Percentiles rank a stretch among this genome's conserved stretches.
Evolutionary conservation across 2,888 invertebrate genomes (phyloP).

Genomic region (Trichogramma evanescens): DNA sequence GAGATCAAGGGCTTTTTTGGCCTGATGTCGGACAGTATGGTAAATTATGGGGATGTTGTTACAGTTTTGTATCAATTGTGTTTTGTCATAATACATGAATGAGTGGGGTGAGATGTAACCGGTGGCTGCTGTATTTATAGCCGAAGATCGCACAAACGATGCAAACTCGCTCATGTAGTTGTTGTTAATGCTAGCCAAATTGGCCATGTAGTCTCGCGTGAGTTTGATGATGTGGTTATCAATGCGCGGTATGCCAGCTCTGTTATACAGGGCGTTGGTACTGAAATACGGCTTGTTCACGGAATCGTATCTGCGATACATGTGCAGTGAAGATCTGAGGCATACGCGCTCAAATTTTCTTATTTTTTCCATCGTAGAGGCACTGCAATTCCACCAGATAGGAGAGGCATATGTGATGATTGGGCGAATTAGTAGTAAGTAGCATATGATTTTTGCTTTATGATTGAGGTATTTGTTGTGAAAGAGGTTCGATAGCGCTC

Average conservation of each 20-base stretch:
- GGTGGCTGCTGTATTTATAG: background rate
- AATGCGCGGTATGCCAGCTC: background rate
- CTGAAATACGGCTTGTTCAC: background rate
- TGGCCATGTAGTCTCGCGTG: slow-evolving; percentile 6
- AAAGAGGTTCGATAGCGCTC: slow-evolving; percentile 10
- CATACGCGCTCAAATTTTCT: slow-evolving; percentile 14
- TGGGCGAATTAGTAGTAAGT: slow-evolving; percentile 13
- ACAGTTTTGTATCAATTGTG: background rate
- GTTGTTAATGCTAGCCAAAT: background rate
- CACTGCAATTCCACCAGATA: slow-evolving; percentile 13
- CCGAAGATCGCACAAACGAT: no score
- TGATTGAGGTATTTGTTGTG: slow-evolving; percentile 4
- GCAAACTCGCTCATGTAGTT: background rate
- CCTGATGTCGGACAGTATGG: background rate
- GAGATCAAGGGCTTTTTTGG: background rate
- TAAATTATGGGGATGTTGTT: background rate
- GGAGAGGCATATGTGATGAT: slow-evolving; percentile 9
- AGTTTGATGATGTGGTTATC: background rate
- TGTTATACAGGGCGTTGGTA: background rate
- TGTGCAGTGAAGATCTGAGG: slow-evolving; percentile 1
- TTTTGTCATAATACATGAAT: slow-evolving; percentile 1
- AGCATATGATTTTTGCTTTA: slow-evolving; percentile 18
- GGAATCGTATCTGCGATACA: background rate
- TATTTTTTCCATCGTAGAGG: slow-evolving; percentile 18
- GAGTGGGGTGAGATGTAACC: slow-evolving; percentile 2